Base-by-base conservation (phyloP, 1,140 invertebrate species). In the Temnothorax longispinosus region DNA sequence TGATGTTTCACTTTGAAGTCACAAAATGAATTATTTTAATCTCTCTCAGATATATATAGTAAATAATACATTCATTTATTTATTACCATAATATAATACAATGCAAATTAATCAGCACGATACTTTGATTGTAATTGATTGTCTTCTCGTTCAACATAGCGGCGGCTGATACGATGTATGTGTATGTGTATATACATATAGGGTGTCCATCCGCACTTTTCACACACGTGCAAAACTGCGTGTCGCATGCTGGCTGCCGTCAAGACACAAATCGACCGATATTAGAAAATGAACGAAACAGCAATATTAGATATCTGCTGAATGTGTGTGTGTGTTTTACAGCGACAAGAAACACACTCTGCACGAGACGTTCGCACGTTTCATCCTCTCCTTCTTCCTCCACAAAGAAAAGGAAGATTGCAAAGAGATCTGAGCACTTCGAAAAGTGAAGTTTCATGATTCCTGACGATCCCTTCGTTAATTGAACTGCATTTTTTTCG, bases 351-450 rank as follows among this genome's bases (percentile, higher is more conserved):
- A 78, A 72, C 52, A 90, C 85, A 82, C 64, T 60, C 78, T 93
- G 90, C 92, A 93, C 91, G 91, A 89, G 88, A 85, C 85, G 88
- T 89, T 89, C 89, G 92, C 92, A 93, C 92, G 91, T 87, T 81
- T 88, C 18, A 50, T 27, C 58, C 52, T 50, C 84, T 85, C 74
- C 74, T 27, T 81, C 38, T 72, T 41, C n/a, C 13, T 44, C 44
- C 1, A 52, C 15, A 58, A 54, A 71, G 60, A 89, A 75, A 87
- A 84, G 18, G 65, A 58, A 89, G 47, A 75, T 74, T 74, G 56
- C 58, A 72, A 32, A 60, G 15, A 69, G 27, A 50, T 76, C 60
- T 27, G 13, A 64, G 54, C 67, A 81, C 76, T 85, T 75, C 54
- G 69, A 86, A 58, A 32, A 69, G 18, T 15, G 72, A 89, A 71